phyloP scores from a whole-genome alignment of 1,140 invertebrate species.

The Teleopsis dalmanni region DNA sequence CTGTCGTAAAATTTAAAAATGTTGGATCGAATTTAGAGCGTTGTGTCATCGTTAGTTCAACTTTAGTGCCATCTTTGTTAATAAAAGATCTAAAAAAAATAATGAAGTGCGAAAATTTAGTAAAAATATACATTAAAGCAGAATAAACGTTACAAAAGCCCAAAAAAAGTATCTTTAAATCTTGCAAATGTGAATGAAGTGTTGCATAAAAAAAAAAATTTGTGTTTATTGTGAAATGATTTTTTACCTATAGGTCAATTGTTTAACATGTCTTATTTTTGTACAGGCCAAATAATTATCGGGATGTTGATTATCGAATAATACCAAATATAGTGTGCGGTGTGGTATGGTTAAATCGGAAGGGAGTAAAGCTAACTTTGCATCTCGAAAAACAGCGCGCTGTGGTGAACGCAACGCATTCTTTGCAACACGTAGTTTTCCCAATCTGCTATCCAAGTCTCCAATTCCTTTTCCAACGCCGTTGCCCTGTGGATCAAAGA shows the following conservation, averaged over 20 bases:
- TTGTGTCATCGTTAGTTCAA: conserved; percentile 72
- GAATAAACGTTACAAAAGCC: background rate
- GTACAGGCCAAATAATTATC: conserved; percentile 79
- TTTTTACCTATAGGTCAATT: conserved; percentile 64
- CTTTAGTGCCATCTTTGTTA: conserved; percentile 71
- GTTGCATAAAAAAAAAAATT: background rate
- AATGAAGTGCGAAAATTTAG: background rate
- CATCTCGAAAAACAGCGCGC: conserved; percentile 59
- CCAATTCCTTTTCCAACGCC: conserved; percentile 66
- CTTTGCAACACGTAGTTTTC: conserved; percentile 61
- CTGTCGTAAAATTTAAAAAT: conserved; percentile 67
- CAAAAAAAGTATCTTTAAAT: too few species aligned
- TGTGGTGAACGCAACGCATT: conserved; percentile 49
- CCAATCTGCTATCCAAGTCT: conserved; percentile 71
- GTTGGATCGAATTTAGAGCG: conserved; percentile 78
- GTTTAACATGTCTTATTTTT: conserved; percentile 61
- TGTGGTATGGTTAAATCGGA: conserved; percentile 61
- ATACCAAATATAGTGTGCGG: conserved; percentile 72
- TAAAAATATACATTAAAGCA: background rate
- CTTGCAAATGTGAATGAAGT: too few species aligned
- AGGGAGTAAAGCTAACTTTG: conserved; percentile 56
- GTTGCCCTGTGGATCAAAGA: conserved; percentile 74
- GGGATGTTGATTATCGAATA: conserved; percentile 71
- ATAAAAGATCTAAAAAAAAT: conserved; percentile 57
- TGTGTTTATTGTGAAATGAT: conserved; percentile 18